Conservation (phyloP, 2,888 invertebrate genomes). For the Plagodis pulveraria region DNA sequence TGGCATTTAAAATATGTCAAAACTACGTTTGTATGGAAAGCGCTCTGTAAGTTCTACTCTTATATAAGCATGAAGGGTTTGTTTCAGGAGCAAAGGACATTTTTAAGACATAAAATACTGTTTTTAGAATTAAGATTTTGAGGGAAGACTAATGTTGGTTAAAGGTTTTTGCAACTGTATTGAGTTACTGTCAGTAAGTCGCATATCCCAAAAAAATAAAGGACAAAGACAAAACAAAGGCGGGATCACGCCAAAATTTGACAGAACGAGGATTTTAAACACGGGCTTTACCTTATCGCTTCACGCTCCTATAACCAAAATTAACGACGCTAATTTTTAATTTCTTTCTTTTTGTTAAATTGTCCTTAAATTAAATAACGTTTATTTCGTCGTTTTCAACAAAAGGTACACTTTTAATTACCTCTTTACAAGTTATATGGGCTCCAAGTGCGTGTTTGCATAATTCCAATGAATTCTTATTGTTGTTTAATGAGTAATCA, state of each 20-base stretch:
- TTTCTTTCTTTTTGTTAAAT: conserved; percentile 34
- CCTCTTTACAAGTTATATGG: conserved; percentile 36
- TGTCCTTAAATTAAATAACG: conserved; percentile 25
- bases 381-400: conserved; percentile 20
- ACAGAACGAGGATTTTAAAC: conserved; percentile 29
- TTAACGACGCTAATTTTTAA: conserved; percentile 36
- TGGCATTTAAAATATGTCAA: too few relatives aligned
- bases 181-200: conserved; percentile 17
- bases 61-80: too few relatives aligned
- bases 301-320: conserved; percentile 38
- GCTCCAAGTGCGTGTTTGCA: conserved; percentile 35
- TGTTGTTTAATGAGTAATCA: too few relatives aligned
- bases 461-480: conserved; percentile 27
- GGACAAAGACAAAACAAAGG: conserved; percentile 43
- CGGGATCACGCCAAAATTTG: conserved; percentile 41
- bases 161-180: neutral
- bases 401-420: conserved; percentile 35
- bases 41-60: too few relatives aligned
- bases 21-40: too few relatives aligned
- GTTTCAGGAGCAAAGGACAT: neutral
- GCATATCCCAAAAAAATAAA: conserved; percentile 6
- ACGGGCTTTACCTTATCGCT: conserved; percentile 25
- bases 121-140: neutral
- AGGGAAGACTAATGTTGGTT: neutral
- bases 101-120: neutral